Conservation (phyloP, 2,797 vertebrate species). For the Gouania willdenowi region DNA sequence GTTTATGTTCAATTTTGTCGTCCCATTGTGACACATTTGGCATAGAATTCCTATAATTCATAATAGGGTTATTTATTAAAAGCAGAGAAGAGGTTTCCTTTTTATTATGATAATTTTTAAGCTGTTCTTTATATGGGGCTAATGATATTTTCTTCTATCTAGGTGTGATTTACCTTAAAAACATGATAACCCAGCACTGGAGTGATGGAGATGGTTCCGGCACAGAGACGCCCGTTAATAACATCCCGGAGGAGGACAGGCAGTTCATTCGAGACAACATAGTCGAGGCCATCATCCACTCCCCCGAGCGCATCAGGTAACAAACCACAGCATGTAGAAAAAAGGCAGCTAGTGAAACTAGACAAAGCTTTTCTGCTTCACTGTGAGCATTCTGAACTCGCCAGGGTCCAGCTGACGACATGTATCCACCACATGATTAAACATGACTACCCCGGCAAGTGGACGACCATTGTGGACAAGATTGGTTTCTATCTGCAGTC, state of each 20-base stretch:
- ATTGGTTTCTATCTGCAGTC: constrained; percentile 97
- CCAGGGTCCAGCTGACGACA: constrained; percentile 96
- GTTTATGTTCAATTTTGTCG: too few relatives aligned
- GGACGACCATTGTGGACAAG: constrained; percentile 97
- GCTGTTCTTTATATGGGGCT: too few relatives aligned
- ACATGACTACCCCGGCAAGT: constrained; percentile 95
- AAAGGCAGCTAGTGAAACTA: not conserved
- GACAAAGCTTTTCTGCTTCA: not conserved
- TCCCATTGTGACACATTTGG: too few relatives aligned
- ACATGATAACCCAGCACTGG: constrained; percentile 99
- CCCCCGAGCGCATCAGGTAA: constrained; percentile 97
- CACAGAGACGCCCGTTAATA: constrained; percentile 85
- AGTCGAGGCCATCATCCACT: constrained; percentile 98
- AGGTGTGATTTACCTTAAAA: constrained; percentile 99
- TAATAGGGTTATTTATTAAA: too few relatives aligned
- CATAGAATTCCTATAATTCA: too few relatives aligned
- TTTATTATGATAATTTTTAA: too few relatives aligned
- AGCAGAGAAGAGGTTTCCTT: too few relatives aligned
- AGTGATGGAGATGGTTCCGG: constrained; percentile 84
- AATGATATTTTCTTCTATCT: constrained; percentile 19
- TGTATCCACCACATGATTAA: constrained; percentile 99
- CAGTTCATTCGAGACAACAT: constrained; percentile 96
- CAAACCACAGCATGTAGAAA: not conserved
- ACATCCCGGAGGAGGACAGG: constrained; percentile 95
- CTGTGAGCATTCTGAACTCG: constrained; percentile 5